phyloP scores from a whole-genome alignment of 2,113 vertebrate genomes.

The Capra hircus region DNA sequence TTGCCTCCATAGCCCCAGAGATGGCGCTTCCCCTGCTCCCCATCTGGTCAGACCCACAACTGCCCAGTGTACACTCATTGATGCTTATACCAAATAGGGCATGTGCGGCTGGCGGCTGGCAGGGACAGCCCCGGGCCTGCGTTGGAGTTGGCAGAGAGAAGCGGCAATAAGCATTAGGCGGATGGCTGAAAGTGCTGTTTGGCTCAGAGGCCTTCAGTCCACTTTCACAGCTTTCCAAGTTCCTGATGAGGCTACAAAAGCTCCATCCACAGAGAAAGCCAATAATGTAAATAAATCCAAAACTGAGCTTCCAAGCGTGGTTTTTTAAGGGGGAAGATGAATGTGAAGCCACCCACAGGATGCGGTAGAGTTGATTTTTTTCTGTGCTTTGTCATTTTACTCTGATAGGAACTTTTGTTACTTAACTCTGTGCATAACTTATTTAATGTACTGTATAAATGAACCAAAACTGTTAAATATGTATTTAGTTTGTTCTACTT shows the following conservation, averaged over 20 bases:
- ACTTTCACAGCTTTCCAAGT: constrained; percentile 35
- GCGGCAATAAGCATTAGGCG: constrained; percentile 28
- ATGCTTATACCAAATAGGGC: constrained; percentile 71
- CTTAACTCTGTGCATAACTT: constrained; percentile 84
- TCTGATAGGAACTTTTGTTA: constrained; percentile 82
- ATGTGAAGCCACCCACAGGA: constrained; percentile 71
- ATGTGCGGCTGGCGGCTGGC: neutral
- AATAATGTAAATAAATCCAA: constrained; percentile 72
- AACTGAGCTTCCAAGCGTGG: constrained; percentile 55
- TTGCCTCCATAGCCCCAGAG: neutral
- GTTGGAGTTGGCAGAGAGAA: constrained; percentile 5
- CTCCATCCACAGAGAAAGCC: constrained; percentile 19
- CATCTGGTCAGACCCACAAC: neutral
- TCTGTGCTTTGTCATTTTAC: constrained; percentile 76
- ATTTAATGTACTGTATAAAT: constrained; percentile 87
- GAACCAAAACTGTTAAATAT: constrained; percentile 83
- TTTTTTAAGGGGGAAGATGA: constrained; percentile 65
- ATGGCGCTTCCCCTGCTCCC: neutral
- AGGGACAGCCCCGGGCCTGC: neutral
- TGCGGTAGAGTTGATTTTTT: constrained; percentile 67
- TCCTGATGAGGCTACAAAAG: constrained; percentile 30
- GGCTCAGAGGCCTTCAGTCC: neutral
- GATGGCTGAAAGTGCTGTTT: constrained; percentile 23
- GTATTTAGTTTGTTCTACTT: constrained; percentile 88
- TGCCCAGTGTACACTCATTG: neutral